Evolutionary conservation across 1,140 invertebrate genomes (phyloP), one percentile per base, ranked within the genome.

Genomic region (Vanessa tameamea): DNA sequence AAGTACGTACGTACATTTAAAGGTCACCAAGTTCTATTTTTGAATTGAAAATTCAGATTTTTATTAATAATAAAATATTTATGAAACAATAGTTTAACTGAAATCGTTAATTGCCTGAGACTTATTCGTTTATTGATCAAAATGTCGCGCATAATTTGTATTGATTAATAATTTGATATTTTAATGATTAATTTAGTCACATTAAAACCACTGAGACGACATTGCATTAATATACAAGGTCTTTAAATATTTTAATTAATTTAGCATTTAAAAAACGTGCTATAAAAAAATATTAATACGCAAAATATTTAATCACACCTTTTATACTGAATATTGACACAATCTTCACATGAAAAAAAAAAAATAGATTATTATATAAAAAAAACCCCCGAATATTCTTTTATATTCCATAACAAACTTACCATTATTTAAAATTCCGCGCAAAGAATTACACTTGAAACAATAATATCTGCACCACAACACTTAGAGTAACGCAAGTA

Each of bases 341-440:
- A 31, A 31, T 31, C 2, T 31, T n/a, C n/a, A n/a, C n/a, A 31
- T 31, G 26, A 31, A 31, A 31, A 4, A 31, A 4, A 4, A n/a
- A n/a, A n/a, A n/a, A n/a, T n/a, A n/a, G n/a, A 4, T 7, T 20
- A 26, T 23, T 26, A 23, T 47, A 43, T 47, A 12, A 57, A 55
- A 68, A 57, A 68, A 57, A 55, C 1, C 6, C 6, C 57, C 64
- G 1, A 43, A 43, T 43, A 43, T 43, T 43, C 6, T 43, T 43
- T 5, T 9, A 43, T 31, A 43, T 43, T 31, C 37, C 9, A 43
- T 43, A 43, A 43, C 7, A 53, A 73, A 78, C 87, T 87, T 59
- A 87, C 87, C 87, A 89, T 89, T 85, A 79, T 85, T 61, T 59
- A 66, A 65, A 69, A 78, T 82, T 69, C 79, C 64, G 47, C 64